Evolutionary conservation across 2,113 vertebrate genomes (phyloP).

Genomic region (Turnix velox): DNA sequence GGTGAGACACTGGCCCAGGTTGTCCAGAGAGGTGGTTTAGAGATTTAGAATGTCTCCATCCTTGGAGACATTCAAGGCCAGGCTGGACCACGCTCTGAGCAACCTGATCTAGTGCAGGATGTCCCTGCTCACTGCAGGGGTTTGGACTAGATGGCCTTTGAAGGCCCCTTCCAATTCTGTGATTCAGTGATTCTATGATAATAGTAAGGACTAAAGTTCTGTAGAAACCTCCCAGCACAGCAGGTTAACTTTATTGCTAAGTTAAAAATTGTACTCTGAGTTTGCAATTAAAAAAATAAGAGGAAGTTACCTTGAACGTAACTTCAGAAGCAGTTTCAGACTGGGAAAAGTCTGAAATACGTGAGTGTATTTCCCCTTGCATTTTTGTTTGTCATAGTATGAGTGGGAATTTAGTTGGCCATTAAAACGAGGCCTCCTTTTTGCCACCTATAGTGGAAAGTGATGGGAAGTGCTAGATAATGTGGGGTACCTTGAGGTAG

Average conservation of each 20-base stretch:
- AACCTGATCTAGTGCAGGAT: no score
- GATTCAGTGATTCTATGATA: no score
- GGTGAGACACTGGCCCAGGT: no score
- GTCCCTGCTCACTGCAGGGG: no score
- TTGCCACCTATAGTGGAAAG: neutral
- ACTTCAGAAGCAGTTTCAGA: neutral
- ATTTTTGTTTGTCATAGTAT: neutral
- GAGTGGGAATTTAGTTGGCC: neutral
- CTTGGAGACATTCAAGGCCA: no score
- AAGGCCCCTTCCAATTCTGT: no score
- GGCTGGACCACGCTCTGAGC: no score
- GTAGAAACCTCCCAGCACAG: neutral
- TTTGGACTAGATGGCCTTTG: no score
- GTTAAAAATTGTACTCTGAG: neutral
- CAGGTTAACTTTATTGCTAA: neutral
- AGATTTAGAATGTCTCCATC: no score
- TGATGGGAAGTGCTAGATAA: fast-evolving
- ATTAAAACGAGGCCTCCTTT: neutral
- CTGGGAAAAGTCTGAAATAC: neutral
- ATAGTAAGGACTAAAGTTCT: neutral
- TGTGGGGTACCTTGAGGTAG: neutral
- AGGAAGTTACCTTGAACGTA: neutral
- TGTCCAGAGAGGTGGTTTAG: no score
- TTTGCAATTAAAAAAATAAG: neutral
- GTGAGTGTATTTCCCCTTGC: neutral